Percentiles rank a stretch among this genome's conserved stretches.
These are phyloP conservation scores for Sebastes wilsoni DNA, from an alignment of 2,797 vertebrate species.

Conservation along the genomic window DNA sequence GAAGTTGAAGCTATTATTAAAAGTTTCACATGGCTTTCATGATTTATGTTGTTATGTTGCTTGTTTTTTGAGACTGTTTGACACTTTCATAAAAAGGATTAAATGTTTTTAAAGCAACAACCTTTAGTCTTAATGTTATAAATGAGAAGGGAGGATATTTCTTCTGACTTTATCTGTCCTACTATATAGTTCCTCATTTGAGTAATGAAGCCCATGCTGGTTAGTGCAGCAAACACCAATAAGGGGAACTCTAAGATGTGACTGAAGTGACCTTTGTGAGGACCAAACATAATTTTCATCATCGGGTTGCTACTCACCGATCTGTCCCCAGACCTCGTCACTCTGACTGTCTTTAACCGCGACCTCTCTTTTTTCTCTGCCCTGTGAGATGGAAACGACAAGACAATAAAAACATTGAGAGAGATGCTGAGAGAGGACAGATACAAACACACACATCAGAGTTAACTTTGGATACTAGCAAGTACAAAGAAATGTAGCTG, in stretches of 20 bases:
- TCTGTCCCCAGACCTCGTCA: conserved; percentile 93
- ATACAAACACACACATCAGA: background rate
- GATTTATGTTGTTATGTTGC: background rate
- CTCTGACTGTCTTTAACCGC: conserved; percentile 94
- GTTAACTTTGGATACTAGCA: background rate
- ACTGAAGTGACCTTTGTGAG: background rate
- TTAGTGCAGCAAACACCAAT: background rate
- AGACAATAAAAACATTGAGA: background rate
- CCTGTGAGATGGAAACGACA: conserved; percentile 69
- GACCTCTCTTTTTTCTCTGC: conserved; percentile 97
- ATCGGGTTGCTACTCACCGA: conserved; percentile 83
- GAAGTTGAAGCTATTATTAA: background rate
- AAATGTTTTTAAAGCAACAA: background rate
- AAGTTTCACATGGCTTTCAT: background rate
- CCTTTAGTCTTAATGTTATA: background rate
- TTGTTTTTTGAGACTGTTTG: background rate
- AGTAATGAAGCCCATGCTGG: background rate
- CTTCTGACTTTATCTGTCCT: background rate
- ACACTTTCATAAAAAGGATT: background rate
- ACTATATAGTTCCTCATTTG: background rate
- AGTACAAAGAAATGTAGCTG: background rate
- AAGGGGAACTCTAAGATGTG: background rate
- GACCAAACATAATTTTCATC: background rate
- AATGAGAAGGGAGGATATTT: background rate
- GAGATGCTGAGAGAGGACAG: background rate